Conservation (phyloP, 2,888 invertebrate genomes). For the Anorthoa munda region DNA sequence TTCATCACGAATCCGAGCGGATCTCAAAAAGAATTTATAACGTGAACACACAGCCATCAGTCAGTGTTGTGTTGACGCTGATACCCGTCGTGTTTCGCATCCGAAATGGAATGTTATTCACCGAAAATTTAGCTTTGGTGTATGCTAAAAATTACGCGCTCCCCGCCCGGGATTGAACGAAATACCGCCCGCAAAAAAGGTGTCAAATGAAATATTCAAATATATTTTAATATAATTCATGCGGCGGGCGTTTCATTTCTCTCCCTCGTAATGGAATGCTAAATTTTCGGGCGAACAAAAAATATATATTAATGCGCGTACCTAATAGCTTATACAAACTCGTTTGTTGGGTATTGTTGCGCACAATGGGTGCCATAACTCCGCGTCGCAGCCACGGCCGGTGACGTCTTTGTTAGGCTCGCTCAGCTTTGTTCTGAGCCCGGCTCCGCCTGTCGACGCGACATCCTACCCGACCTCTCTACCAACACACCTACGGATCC, state of each 20-base stretch:
- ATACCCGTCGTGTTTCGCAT: constrained; percentile 88
- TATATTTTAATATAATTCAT: constrained; percentile 92
- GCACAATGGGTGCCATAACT: constrained; percentile 91
- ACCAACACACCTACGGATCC: constrained; percentile 74
- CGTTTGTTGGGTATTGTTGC: constrained; percentile 91
- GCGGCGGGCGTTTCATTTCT: constrained; percentile 91
- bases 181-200: constrained; percentile 90
- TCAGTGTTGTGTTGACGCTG: constrained; percentile 89
- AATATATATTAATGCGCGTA: constrained; percentile 91
- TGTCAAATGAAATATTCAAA: constrained; percentile 92
- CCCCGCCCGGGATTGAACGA: constrained; percentile 88
- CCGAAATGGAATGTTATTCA: constrained; percentile 90
- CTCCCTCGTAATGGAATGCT: constrained; percentile 91
- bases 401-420: constrained; percentile 91
- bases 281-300: constrained; percentile 91
- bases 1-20: constrained; percentile 78
- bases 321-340: constrained; percentile 91
- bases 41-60: constrained; percentile 84
- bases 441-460: constrained; percentile 86
- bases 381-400: constrained; percentile 90
- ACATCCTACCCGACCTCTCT: constrained; percentile 79
- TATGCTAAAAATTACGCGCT: constrained; percentile 90
- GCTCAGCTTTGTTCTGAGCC: constrained; percentile 86
- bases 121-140: constrained; percentile 87
- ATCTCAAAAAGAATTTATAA: constrained; percentile 86